A percentile compares a stretch with the other conserved stretches of the same genome.
Conservation (phyloP, 2,113 vertebrate species). For the Mesembrinibis cayennensis region DNA sequence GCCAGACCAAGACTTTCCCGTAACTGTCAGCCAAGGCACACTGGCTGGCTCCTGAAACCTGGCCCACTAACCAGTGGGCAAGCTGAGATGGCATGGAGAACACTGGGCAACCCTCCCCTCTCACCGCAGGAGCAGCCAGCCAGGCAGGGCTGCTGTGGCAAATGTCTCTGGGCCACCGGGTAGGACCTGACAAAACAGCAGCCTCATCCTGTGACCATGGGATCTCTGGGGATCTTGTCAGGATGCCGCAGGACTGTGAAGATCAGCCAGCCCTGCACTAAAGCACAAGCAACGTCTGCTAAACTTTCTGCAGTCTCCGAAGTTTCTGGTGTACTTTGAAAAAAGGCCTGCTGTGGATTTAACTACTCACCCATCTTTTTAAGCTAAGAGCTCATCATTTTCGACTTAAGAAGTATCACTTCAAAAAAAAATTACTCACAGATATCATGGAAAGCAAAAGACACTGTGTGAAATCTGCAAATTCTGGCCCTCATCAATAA, state of each 20-base stretch:
- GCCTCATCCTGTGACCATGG: fast-evolving
- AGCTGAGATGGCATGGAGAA: background rate
- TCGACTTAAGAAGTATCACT: background rate
- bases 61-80: background rate
- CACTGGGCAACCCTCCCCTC: background rate
- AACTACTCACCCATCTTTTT: background rate
- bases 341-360: background rate
- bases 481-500: background rate
- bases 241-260: background rate
- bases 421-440: background rate
- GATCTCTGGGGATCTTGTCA: background rate
- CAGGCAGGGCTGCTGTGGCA: fast-evolving
- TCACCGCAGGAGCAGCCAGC: fast-evolving
- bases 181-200: background rate
- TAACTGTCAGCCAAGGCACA: background rate
- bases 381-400: background rate
- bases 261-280: background rate
- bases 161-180: background rate
- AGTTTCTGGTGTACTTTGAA: background rate
- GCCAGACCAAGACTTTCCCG: background rate
- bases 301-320: background rate
- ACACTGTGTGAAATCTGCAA: background rate
- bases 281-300: background rate
- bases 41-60: background rate
- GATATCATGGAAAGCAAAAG: background rate